Base-by-base conservation (phyloP, 2,888 invertebrate genomes). In the Fragum whitleyi region DNA sequence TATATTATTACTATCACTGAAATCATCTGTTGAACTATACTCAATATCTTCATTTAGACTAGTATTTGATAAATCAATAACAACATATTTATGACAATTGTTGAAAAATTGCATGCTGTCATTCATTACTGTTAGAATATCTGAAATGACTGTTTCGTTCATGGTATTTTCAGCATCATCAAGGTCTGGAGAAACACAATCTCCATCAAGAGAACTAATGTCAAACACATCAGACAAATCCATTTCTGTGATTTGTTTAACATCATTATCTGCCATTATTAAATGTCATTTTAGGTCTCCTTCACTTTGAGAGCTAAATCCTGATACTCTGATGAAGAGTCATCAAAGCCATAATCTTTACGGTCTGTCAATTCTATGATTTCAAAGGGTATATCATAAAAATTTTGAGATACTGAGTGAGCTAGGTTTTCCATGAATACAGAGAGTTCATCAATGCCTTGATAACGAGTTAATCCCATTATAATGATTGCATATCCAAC, bases 301-400 rank as follows among this genome's bases (percentile, higher is more conserved):
- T 26, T 76, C 70, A 62, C 53, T 71, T 9, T 29, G n/a, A 7
- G 62, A 19, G 61, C 39, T 39, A 76, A 71, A 76, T 6, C 76
- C 70, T 36, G 76, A 32, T 42, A 75, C 21, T 67, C 42, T 11
- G 75, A 75, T 47, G 47, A 47, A 47, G 47, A 47, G 14, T 47
- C 47, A 47, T 47, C 47, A 47, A 47, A 9, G 14, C 7, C 5
- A 47, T 47, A 5, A 47, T 47, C 16, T 47, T 9, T 5, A 9
- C 7, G 16, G 9, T 36, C 5, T 9, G 39, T 39, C 39, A 39
- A 39, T 39, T 39, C 39, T 47, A 14, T 47, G 2, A 47, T 47
- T 57, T 57, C 59, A 57, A 57, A 57, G 3, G 59, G 59, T 23
- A 57, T n/a, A 57, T 57, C 59, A 57, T 47, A 3, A 9, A 16